phyloP scores from a whole-genome alignment of 2,797 vertebrate species.

The Chloroceryle amazona region DNA sequence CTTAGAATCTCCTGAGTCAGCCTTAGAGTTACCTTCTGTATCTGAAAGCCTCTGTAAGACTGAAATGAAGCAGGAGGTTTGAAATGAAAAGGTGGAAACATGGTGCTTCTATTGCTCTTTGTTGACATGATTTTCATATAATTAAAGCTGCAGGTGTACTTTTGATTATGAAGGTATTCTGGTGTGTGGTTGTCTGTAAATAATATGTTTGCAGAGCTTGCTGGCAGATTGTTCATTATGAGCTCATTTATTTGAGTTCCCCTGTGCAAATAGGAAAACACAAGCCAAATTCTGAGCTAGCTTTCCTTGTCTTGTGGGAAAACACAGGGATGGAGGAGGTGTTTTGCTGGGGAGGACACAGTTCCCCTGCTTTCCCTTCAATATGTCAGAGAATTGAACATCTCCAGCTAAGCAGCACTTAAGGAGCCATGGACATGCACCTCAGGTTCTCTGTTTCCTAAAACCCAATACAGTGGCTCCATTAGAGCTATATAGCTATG shows the following conservation, averaged over 20 bases:
- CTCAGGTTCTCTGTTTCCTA: not conserved
- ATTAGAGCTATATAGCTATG: not conserved
- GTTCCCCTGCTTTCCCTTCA: not conserved
- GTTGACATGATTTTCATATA: not conserved
- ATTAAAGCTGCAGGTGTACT: constrained; percentile 53
- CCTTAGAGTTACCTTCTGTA: not conserved
- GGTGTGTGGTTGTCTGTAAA: not conserved
- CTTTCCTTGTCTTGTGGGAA: constrained; percentile 6
- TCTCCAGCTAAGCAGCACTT: not conserved
- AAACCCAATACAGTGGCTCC: not conserved
- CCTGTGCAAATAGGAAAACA: constrained; percentile 40
- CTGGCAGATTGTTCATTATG: constrained; percentile 49
- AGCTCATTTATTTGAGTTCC: constrained; percentile 63
- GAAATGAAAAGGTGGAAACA: constrained; percentile 10
- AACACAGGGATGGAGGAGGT: not conserved
- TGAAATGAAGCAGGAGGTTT: not conserved
- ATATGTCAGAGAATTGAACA: not conserved
- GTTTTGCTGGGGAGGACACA: not conserved
- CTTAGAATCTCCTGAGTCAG: not conserved
- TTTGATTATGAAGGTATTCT: constrained; percentile 45
- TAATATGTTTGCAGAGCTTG: not conserved
- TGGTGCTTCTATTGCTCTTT: not conserved
- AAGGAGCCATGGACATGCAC: not conserved
- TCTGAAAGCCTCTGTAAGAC: not conserved
- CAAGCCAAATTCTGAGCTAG: constrained; percentile 13